phyloP scores from a whole-genome alignment of 2,797 vertebrate genomes.

The Hippoglossus hippoglossus region DNA sequence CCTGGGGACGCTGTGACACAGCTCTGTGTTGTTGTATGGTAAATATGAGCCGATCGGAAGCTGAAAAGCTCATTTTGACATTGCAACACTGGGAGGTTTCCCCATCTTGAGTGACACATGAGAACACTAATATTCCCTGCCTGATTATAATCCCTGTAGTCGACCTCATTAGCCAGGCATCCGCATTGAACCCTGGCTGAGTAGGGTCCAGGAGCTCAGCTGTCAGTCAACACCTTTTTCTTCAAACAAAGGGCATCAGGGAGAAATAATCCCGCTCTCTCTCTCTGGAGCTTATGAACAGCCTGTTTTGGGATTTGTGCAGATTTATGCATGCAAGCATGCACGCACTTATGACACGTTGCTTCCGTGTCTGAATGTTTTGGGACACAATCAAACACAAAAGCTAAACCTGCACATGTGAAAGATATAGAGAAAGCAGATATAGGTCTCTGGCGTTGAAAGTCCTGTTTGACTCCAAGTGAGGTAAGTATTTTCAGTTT shows the following conservation, averaged over 20 bases:
- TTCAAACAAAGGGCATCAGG: conserved; percentile 80
- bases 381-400: conserved; percentile 35
- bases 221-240: conserved; percentile 86
- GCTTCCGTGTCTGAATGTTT: conserved; percentile 47
- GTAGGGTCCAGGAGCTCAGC: conserved; percentile 78
- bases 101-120: conserved; percentile 81
- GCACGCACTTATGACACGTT: conserved; percentile 37
- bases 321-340: conserved; percentile 48
- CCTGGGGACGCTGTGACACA: conserved; percentile 67
- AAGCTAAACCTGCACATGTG: conserved; percentile 22
- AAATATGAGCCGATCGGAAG: conserved; percentile 77
- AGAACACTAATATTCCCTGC: conserved; percentile 84
- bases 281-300: conserved; percentile 57
- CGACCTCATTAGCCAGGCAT: conserved; percentile 87
- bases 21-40: conserved; percentile 72
- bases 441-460: conserved; percentile 7
- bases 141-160: conserved; percentile 85
- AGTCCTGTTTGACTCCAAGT: conserved; percentile 25
- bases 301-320: conserved; percentile 70
- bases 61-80: conserved; percentile 67
- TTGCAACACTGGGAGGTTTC: conserved; percentile 76
- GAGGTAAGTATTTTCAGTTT: conserved; percentile 38
- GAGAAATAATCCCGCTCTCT: conserved; percentile 78
- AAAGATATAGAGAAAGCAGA: conserved; percentile 30
- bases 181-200: conserved; percentile 84